A percentile compares a stretch with the other conserved stretches of the same genome.
Conservation (phyloP, 2,113 vertebrate genomes). For the Helogale parvula region DNA sequence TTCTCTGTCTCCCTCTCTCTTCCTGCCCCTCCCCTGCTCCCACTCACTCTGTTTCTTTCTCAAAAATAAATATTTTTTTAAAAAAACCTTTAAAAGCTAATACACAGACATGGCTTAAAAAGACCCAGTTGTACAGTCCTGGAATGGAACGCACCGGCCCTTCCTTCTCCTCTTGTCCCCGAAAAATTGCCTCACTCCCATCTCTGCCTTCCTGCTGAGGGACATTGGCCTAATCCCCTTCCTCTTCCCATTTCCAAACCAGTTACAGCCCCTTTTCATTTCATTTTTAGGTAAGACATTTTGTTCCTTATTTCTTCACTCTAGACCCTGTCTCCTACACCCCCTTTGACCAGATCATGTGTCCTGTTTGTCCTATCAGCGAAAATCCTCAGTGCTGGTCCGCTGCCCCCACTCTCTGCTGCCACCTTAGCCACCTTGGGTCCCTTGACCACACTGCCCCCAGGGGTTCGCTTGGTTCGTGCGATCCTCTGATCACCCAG, state of each 20-base stretch:
- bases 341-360: neutral
- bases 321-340: neutral
- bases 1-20: too few relatives aligned
- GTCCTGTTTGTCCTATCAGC: neutral
- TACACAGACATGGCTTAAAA: neutral
- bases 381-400: neutral
- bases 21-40: too few relatives aligned
- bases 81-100: neutral
- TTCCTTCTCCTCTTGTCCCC: neutral
- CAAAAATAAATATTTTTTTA: too few relatives aligned
- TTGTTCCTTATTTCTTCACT: neutral
- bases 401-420: neutral
- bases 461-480: accelerated
- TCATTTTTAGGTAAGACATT: neutral
- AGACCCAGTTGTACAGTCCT: too few relatives aligned
- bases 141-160: neutral
- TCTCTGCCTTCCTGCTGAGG: neutral
- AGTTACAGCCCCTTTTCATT: neutral
- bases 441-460: neutral
- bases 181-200: neutral
- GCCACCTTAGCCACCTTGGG: neutral
- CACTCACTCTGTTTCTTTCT: too few relatives aligned
- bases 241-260: neutral
- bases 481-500: neutral
- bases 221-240: accelerated